Conservation (phyloP, 2,888 invertebrate genomes). For the Eupithecia vulgata region DNA sequence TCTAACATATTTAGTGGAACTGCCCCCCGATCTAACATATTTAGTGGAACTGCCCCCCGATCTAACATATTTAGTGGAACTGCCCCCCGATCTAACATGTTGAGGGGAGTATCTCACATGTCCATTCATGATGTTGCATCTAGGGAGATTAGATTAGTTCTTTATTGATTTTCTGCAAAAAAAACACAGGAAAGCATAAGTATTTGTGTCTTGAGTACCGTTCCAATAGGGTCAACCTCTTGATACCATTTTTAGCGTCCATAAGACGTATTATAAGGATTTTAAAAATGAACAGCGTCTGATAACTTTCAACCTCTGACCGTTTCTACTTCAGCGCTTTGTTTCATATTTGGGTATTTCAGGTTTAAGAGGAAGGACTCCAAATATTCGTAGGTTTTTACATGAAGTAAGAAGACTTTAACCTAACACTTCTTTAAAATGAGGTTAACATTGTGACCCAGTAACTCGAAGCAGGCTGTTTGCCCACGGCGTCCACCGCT, state of each 20-base stretch:
- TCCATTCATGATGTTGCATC: neutral
- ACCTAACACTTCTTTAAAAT: neutral
- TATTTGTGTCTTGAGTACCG: neutral
- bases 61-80: constrained; percentile 13
- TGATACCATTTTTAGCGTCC: neutral
- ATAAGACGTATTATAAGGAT: neutral
- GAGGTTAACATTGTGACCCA: neutral
- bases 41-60: constrained; percentile 12
- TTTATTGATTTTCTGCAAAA: neutral
- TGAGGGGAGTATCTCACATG: neutral
- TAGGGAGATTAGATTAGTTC: neutral
- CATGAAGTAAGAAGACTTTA: neutral
- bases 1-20: neutral
- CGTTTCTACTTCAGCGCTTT: neutral
- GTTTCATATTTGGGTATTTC: neutral
- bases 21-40: neutral
- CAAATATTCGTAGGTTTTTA: neutral
- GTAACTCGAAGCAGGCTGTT: constrained; percentile 7
- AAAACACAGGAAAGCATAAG: neutral
- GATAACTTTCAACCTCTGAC: neutral
- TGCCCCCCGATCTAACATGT: neutral
- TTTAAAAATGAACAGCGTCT: neutral
- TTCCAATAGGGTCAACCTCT: neutral
- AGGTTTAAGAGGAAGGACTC: neutral
- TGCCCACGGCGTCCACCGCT: constrained; percentile 3